These are phyloP conservation scores for Luffia ferchaultella DNA, from an alignment of 2,888 invertebrate species.

Conservation along the genomic window DNA sequence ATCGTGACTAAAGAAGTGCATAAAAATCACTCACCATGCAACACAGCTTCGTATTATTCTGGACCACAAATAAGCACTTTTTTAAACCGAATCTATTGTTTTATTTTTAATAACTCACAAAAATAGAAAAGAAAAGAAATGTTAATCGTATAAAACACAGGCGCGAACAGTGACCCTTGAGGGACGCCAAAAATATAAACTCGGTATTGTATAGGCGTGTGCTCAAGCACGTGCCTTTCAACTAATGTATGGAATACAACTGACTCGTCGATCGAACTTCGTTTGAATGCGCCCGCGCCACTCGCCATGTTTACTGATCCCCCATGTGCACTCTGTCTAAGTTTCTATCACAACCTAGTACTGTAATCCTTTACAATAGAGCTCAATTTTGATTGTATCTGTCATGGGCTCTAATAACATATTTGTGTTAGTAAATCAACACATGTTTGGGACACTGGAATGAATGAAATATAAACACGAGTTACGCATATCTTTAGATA, in stretches of 20 bases:
- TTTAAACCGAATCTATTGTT: slow-evolving; percentile 13
- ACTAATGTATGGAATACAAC: slow-evolving; percentile 38
- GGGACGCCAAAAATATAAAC: slow-evolving; percentile 29
- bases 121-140: background rate
- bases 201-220: slow-evolving; percentile 35
- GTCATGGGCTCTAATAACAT: slow-evolving; percentile 17
- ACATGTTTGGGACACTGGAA: slow-evolving; percentile 57
- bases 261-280: slow-evolving; percentile 23
- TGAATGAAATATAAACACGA: slow-evolving; percentile 59
- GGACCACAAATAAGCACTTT: slow-evolving; percentile 33
- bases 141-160: slow-evolving; percentile 29
- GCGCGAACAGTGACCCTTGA: slow-evolving; percentile 37
- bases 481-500: slow-evolving; percentile 48
- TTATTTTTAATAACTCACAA: background rate
- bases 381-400: background rate
- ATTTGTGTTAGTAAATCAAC: slow-evolving; percentile 57
- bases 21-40: slow-evolving; percentile 53
- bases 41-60: slow-evolving; percentile 40
- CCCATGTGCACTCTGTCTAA: slow-evolving; percentile 47
- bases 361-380: slow-evolving; percentile 16
- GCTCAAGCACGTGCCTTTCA: slow-evolving; percentile 43
- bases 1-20: too few species aligned
- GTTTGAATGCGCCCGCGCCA: slow-evolving; percentile 38
- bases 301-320: slow-evolving; percentile 45
- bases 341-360: slow-evolving; percentile 23